phyloP scores from a whole-genome alignment of 2,888 invertebrate species.

The Eudemis profundana region DNA sequence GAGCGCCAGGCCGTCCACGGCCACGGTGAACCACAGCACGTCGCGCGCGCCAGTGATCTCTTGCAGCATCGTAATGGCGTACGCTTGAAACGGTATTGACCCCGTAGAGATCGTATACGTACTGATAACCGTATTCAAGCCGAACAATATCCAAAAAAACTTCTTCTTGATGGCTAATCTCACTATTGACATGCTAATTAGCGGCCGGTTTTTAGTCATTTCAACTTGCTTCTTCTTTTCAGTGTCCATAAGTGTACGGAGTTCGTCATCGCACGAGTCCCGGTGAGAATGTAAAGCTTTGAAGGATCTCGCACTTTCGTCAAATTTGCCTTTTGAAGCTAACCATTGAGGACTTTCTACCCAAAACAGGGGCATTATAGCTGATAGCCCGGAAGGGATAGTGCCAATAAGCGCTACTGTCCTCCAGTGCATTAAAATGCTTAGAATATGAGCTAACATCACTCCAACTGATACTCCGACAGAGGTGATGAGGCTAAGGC shows the following conservation, averaged over 20 bases:
- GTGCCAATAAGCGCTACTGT: background rate
- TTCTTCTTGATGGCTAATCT: background rate
- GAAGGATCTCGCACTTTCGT: background rate
- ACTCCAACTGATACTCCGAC: background rate
- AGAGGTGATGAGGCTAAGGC: background rate
- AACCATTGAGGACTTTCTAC: conserved; percentile 2
- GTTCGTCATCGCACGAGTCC: background rate
- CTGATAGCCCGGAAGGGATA: background rate
- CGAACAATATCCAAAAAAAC: background rate
- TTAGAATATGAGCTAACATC: background rate
- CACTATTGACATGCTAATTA: background rate
- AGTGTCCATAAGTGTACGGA: background rate
- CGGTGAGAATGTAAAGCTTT: background rate
- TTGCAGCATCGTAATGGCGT: background rate
- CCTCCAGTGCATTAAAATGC: background rate
- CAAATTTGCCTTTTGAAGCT: background rate
- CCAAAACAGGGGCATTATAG: background rate
- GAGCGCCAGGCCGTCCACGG: background rate
- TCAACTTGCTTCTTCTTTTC: background rate
- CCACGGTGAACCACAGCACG: background rate
- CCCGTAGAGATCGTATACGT: background rate
- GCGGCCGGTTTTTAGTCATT: background rate
- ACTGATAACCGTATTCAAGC: background rate
- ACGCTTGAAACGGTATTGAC: background rate
- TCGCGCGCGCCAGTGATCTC: background rate